Conservation (phyloP, 2,113 vertebrate genomes). For the Holacanthus passer region DNA sequence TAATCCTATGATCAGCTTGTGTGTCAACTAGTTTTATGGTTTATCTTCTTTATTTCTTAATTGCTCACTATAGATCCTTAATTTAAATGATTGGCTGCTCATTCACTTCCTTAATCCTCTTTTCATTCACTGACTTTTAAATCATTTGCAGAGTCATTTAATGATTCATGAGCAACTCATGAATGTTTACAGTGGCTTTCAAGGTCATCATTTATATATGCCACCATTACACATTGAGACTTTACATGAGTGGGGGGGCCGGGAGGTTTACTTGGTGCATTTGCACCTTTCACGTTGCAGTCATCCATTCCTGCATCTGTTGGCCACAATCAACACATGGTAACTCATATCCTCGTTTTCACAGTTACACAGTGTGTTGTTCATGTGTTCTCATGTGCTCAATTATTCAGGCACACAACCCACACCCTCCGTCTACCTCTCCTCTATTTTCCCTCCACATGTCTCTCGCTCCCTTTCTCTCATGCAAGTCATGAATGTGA, state of each 20-base stretch:
- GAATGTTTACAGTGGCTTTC: conserved; percentile 15
- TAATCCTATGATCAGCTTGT: conserved; percentile 37
- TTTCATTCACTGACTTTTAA: background rate
- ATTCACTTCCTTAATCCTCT: background rate
- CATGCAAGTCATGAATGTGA: conserved; percentile 58
- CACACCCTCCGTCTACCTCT: conserved; percentile 30
- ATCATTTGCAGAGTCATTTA: background rate
- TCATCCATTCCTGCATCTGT: conserved; percentile 32
- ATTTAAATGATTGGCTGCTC: background rate
- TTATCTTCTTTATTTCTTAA: conserved; percentile 25
- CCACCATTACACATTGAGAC: conserved; percentile 5
- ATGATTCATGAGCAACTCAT: background rate
- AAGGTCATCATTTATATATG: conserved; percentile 11
- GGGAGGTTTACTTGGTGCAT: background rate
- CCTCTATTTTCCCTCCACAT: background rate
- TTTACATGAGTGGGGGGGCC: background rate
- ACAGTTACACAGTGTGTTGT: conserved; percentile 52
- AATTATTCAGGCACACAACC: conserved; percentile 65
- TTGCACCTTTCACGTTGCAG: conserved; percentile 13
- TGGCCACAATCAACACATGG: conserved; percentile 53
- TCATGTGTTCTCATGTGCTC: conserved; percentile 44
- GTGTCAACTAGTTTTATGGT: conserved; percentile 19
- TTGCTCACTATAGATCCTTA: conserved; percentile 7
- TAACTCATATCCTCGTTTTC: conserved; percentile 21
- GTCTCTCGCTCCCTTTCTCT: conserved; percentile 14